Evolutionary conservation across 2,113 vertebrate genomes (phyloP), one percentile per base, ranked within the genome.

Genomic region (Hipposideros armiger): DNA sequence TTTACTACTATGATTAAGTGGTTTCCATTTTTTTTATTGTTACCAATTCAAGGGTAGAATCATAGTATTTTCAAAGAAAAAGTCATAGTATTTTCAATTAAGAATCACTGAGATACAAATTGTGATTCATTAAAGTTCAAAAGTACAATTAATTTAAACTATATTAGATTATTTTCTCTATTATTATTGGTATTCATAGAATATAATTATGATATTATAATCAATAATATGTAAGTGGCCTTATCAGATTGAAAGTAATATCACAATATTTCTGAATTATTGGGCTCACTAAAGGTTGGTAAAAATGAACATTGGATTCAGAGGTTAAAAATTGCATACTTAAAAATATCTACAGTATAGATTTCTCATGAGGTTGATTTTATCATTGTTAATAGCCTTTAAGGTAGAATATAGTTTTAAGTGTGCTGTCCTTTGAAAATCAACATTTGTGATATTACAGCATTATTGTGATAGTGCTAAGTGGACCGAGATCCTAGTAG

Each of bases 221-320:
- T 92, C 5, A 47, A 70, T 40, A 87, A 15, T 58, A 52, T 83
- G 26, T 82, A 64, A 56, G 11, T 54, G 17, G 10, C 28, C 16
- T 80, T 87, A 52, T 22, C 40, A 80, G 22, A 32, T 64, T 76
- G 11, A 82, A 94, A 76, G 36, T 78, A 69, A 66, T 54, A 58
- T 24, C 19, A 87, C 5, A 80, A 28, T 77, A 54, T 87, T 96
- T 84, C 32, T 92, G 40, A 30, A 52, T 82, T 73, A 54, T 69
- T 76, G 15, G 8, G 13, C 4, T 86, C 17, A 58, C 14, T 83
- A 83, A 94, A 81, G 26, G 32, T 90, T 87, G n/a, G 11, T 60
- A 72, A 88, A 92, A 87, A 54, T 90, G n/a, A 91, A 93, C 22
- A 40, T 52, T 45, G 22, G 17, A 80, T 84, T 93, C 32, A 91